Evolutionary conservation across 2,797 vertebrate genomes (phyloP).

Genomic region (Chaunax sp.): DNA sequence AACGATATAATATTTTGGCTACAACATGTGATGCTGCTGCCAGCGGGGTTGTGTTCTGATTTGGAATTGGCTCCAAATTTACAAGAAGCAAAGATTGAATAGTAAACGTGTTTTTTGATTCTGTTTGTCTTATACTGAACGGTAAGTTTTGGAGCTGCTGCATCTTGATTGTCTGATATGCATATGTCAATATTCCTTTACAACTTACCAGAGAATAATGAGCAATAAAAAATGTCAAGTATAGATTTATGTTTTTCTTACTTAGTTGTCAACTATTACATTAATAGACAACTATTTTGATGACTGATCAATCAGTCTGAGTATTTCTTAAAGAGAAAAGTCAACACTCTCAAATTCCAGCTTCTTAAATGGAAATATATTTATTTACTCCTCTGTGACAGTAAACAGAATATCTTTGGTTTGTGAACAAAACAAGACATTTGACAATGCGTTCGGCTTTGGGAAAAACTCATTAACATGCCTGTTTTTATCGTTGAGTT

Average conservation of each 20-base stretch:
- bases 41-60: constrained; percentile 50
- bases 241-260: neutral
- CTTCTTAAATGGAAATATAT: too few relatives aligned
- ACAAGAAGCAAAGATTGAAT: constrained; percentile 40
- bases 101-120: constrained; percentile 32
- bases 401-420: too few relatives aligned
- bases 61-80: constrained; percentile 39
- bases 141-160: constrained; percentile 14
- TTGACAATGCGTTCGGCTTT: too few relatives aligned
- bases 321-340: too few relatives aligned
- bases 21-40: constrained; percentile 28
- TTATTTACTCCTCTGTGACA: too few relatives aligned
- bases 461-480: too few relatives aligned
- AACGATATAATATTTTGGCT: constrained; percentile 57
- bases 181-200: neutral
- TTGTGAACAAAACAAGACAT: too few relatives aligned
- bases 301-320: too few relatives aligned
- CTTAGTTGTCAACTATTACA: neutral
- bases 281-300: too few relatives aligned
- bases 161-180: neutral
- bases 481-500: too few relatives aligned
- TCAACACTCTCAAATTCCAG: too few relatives aligned
- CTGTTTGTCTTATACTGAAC: neutral
- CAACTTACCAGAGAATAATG: neutral
- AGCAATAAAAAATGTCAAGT: neutral